phyloP scores from a whole-genome alignment of 2,113 vertebrate species.

The Dipodomys merriami region DNA sequence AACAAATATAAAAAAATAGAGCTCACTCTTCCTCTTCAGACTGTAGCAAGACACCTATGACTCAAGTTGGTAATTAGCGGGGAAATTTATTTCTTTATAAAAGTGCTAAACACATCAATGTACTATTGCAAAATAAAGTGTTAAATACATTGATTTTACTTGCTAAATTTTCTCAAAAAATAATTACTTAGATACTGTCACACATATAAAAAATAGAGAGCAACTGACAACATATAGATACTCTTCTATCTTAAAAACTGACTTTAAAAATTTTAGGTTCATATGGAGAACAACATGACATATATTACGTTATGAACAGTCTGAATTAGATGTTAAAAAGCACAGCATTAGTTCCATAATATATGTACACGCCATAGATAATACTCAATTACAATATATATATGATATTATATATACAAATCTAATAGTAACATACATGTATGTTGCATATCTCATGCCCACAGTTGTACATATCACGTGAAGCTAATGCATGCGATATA shows the following conservation, averaged over 20 bases:
- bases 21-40: no score
- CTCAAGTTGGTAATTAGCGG: not conserved
- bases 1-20: no score
- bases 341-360: not conserved
- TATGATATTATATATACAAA: no score
- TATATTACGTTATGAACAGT: not conserved
- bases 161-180: conserved; percentile 1
- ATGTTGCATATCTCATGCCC: no score
- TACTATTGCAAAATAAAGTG: not conserved
- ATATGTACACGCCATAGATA: not conserved
- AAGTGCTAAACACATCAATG: not conserved
- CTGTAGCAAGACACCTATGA: no score
- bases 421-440: no score
- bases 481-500: not conserved
- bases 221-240: no score
- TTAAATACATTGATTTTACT: not conserved
- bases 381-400: not conserved
- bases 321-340: conserved; percentile 9
- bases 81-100: not conserved
- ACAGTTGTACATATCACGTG: no score
- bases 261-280: not conserved
- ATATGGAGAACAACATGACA: not conserved
- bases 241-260: not conserved
- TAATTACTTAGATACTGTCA: not conserved
- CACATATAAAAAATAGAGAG: no score